Base-by-base conservation (phyloP, 2,888 invertebrate species). In the Cordilura impudica region DNA sequence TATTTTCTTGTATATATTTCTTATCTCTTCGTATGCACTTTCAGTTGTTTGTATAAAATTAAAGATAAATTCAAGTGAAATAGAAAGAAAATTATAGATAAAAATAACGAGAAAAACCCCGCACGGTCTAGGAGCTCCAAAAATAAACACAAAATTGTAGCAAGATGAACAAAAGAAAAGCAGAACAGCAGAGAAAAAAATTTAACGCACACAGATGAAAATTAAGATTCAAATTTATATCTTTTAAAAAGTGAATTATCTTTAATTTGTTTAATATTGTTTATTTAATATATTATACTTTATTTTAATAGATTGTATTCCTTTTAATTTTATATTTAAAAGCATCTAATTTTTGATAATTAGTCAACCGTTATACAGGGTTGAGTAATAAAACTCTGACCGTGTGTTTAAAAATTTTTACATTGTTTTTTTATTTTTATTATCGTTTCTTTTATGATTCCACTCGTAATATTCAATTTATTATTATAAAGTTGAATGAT, bases 91-190 rank as follows among this genome's bases (percentile, higher is more conserved):
- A 4, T 21, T 19, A 53, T 10, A 66, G 23, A 21, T 47, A 61
- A 18, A 43, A 16, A 63, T 49, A 49, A 18, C 19, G 14, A 60
- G 31, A 71, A 63, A 78, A 61, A 61, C 56, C 79, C 79, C 70
- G 71, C 53, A 66, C 73, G 78, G 67, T 58, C 35, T 69, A 65
- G 54, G 79, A 79, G 79, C 79, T 79, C 79, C 79, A 79, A 79
- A 79, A 79, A 79, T 79, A 79, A 79, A 79, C 79, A 71, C 66
- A 71, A 66, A 61, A n/a, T 53, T 53, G 47, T 66, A 66, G 53
- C 54, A 54, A 61, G 63, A 63, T 26, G 49, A 19, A 61, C n/a
- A 63, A 61, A 54, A 78, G 43, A 63, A 63, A 2, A 54, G 8
- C n/a, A n/a, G n/a, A n/a, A n/a, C n/a, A n/a, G n/a, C n/a, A n/a